Conservation (phyloP, 2,888 invertebrate genomes). For the Carterocephalus palaemon region DNA sequence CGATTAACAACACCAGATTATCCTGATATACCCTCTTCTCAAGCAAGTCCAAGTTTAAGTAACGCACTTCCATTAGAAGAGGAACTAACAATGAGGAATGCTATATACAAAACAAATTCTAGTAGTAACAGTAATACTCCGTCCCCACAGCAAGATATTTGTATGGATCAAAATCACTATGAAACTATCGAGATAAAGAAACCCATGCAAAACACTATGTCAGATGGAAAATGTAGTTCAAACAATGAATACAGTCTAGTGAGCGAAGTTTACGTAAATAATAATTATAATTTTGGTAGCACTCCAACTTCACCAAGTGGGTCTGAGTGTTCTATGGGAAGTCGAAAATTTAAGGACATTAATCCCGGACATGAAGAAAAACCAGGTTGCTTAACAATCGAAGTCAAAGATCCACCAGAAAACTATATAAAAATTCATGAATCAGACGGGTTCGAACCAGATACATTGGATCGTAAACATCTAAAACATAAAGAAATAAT, state of each 20-base stretch:
- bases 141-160: conserved; percentile 59
- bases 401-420: conserved; percentile 89
- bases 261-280: conserved; percentile 88
- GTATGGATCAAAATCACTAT: conserved; percentile 60
- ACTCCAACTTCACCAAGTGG: conserved; percentile 78
- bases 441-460: conserved; percentile 91
- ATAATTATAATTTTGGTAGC: conserved; percentile 83
- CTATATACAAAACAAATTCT: conserved; percentile 82
- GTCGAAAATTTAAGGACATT: conserved; percentile 76
- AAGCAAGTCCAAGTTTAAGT: conserved; percentile 86
- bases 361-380: conserved; percentile 77
- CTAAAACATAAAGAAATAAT: conserved; percentile 60
- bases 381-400: conserved; percentile 90
- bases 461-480: conserved; percentile 89
- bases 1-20: conserved; percentile 81
- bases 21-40: conserved; percentile 82
- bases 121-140: conserved; percentile 76
- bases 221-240: conserved; percentile 37
- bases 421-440: conserved; percentile 87
- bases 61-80: conserved; percentile 87
- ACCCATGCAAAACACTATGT: conserved; percentile 33
- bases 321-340: conserved; percentile 79
- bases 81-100: conserved; percentile 88
- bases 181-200: conserved; percentile 59
- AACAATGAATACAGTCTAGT: conserved; percentile 82